Percentiles rank a stretch among this genome's conserved stretches.
phyloP scores from a whole-genome alignment of 2,113 vertebrate species.

The Oostethus manadensis region DNA sequence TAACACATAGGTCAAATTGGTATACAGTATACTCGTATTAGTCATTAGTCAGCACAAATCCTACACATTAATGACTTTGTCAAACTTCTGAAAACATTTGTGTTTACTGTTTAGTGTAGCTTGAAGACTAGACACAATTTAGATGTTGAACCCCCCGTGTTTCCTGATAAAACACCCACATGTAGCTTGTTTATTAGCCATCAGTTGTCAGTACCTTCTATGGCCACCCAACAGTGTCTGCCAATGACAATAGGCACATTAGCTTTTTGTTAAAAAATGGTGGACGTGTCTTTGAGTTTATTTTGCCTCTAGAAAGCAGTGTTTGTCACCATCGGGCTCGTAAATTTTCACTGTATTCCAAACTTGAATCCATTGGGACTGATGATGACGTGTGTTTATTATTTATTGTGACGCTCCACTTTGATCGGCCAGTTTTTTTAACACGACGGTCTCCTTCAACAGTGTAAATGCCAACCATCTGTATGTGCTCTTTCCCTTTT shows the following conservation, averaged over 20 bases:
- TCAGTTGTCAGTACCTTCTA: too few relatives aligned
- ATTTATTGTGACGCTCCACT: conserved; percentile 11
- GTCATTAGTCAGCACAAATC: too few relatives aligned
- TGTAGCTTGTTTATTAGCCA: not conserved
- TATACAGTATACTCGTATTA: too few relatives aligned
- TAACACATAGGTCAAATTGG: too few relatives aligned
- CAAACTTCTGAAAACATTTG: too few relatives aligned
- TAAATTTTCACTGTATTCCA: conserved; percentile 1
- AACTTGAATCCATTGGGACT: conserved; percentile 4
- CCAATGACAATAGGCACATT: not conserved
- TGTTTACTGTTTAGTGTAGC: too few relatives aligned
- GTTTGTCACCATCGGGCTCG: not conserved
- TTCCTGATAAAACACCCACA: not conserved
- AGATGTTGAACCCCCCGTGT: too few relatives aligned
- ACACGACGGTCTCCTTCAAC: conserved; percentile 1
- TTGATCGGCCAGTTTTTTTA: not conserved
- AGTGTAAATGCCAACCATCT: conserved; percentile 45
- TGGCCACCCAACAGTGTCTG: not conserved
- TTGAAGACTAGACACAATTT: too few relatives aligned
- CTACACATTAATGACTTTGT: too few relatives aligned
- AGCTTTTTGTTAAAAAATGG: not conserved
- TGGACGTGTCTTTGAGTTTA: not conserved
- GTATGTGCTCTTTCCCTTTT: not conserved
- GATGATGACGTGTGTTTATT: not conserved
- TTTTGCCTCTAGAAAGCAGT: not conserved